A percentile compares a stretch with the other conserved stretches of the same genome.
Conservation (phyloP, 2,888 invertebrate genomes). For the Clitarchus hookeri region DNA sequence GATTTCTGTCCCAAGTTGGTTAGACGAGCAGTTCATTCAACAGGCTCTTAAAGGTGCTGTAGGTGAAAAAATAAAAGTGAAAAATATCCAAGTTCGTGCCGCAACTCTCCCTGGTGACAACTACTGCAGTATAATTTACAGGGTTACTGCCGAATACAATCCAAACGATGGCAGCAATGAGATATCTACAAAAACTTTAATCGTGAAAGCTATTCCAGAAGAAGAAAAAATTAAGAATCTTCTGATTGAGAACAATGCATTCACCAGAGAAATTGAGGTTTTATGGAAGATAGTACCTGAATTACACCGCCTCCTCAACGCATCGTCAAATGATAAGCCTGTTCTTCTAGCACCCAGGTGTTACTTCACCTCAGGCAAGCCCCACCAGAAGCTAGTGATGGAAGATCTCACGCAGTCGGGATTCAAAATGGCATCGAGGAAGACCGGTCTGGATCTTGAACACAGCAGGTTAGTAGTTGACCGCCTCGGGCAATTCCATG, state of each 20-base stretch:
- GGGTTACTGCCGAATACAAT: neutral
- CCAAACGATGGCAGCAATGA: neutral
- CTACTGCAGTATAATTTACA: neutral
- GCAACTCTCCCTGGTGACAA: slow-evolving; percentile 11
- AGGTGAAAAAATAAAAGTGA: neutral
- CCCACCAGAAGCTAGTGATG: neutral
- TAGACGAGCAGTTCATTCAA: neutral
- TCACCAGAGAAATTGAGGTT: neutral
- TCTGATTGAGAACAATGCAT: neutral
- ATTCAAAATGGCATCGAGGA: neutral
- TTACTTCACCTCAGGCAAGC: neutral
- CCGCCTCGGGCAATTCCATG: neutral
- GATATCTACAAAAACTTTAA: neutral
- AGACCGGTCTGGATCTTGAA: neutral
- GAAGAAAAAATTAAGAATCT: neutral
- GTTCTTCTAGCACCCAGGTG: neutral
- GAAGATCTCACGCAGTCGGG: neutral
- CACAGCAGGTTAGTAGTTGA: neutral
- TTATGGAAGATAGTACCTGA: neutral
- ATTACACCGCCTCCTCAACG: neutral
- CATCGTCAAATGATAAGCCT: neutral
- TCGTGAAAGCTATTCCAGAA: neutral
- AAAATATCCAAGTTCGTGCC: neutral
- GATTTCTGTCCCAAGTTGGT: neutral
- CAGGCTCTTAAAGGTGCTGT: neutral